phyloP scores from a whole-genome alignment of 2,888 invertebrate species.

The Pedicia rivosa region DNA sequence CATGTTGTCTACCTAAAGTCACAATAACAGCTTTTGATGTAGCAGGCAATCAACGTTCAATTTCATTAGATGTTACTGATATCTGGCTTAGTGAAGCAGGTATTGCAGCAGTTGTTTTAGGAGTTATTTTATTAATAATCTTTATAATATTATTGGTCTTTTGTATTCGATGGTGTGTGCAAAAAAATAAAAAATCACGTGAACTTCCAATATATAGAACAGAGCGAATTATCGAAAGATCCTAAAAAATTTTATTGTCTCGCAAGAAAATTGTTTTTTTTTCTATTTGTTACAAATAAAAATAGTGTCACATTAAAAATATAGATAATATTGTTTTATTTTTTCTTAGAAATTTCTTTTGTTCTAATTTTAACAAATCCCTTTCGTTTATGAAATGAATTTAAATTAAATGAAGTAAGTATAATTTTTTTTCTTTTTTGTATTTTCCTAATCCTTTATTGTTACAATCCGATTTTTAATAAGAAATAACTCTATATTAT shows the following conservation, averaged over 20 bases:
- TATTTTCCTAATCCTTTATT: no score
- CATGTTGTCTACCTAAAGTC: conserved; percentile 55
- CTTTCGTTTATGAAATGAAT: no score
- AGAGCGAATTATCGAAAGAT: neutral
- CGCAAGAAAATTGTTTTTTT: neutral
- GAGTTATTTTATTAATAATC: conserved; percentile 43
- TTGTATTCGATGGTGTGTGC: conserved; percentile 43
- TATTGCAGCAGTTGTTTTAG: conserved; percentile 56
- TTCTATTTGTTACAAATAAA: neutral
- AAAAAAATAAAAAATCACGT: conserved; percentile 35
- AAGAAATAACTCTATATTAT: no score
- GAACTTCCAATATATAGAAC: conserved; percentile 42
- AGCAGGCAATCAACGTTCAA: conserved; percentile 45
- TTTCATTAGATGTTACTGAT: conserved; percentile 42
- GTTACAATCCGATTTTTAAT: no score
- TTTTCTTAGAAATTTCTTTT: no score
- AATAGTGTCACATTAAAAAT: neutral
- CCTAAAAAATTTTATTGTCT: neutral
- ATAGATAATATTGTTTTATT: no score
- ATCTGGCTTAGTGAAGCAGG: conserved; percentile 28
- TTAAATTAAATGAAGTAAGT: no score
- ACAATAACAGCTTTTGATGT: conserved; percentile 51
- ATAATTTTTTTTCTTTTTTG: no score
- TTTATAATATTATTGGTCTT: conserved; percentile 40
- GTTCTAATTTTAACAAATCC: no score